Base-by-base conservation (phyloP, 53 echinoderm and acorn worm genomes). In the Zoroaster sp. region DNA sequence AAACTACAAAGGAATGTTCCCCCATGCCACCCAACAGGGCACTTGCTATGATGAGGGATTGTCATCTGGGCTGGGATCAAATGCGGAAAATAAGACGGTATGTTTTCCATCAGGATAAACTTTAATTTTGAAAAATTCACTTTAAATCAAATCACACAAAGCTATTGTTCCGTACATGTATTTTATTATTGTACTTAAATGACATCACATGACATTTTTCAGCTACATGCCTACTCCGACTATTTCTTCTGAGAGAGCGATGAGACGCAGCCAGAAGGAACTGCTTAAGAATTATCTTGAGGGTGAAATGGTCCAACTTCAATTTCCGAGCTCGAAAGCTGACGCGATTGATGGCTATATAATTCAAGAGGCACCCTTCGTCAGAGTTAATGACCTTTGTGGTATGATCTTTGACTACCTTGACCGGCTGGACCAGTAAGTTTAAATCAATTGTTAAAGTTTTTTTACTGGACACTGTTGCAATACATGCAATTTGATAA, bases 51-150 rank as follows among this genome's bases (percentile, higher is more conserved):
- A 43, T 90, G 25, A 44, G 83, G 18, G 83, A 90, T n/a, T 75
- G 76, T 33, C 81, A 90, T 65, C 47, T 90, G 18, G 90, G 75
- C 3, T 90, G 90, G 90, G 83, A 90, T 1, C 90, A 90, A 74
- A 35, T 90, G n/a, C 42, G 90, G 13, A 90, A 90, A 63, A 67
- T 90, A 40, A 42, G 81, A 65, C 55, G 85, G 90, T 83, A 46
- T 13, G 74, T 43, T 42, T 13, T 32, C 35, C 2, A 35, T 70
- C 71, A 4, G 39, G 10, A 36, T 35, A 13, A 72, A 72, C 39
- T 72, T 40, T 66, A 1, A 30, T 6, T 46, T 6, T 46, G 23
- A 66, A 66, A n/a, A 30, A 66, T 11, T 8, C 1, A 10, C 32
- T 20, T 21, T 51, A 51, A 17, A 51, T 17, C 18, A 51, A 17